Conservation (phyloP, 1,140 invertebrate species). For the Agrypnia vestita region DNA sequence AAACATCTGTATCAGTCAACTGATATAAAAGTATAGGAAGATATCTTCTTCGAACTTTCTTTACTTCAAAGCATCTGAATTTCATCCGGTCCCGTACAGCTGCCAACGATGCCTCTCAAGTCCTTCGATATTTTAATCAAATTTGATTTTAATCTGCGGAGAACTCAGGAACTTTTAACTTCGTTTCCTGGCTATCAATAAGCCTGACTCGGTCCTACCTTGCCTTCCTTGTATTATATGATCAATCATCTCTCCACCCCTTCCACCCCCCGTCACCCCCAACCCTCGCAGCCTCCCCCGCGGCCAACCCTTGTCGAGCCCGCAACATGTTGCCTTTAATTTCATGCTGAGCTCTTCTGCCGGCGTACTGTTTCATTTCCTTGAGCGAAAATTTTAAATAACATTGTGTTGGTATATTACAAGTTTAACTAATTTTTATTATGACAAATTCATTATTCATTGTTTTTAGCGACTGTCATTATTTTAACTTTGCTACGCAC, state of each 20-base stretch:
- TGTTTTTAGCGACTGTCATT: too few species aligned
- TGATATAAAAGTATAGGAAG: not conserved
- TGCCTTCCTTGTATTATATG: not conserved
- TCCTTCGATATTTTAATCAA: constrained; percentile 35
- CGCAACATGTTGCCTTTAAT: not conserved
- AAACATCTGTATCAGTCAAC: too few species aligned
- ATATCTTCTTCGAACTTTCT: not conserved
- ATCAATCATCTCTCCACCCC: constrained; percentile 43
- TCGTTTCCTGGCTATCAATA: constrained; percentile 36
- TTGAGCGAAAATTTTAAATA: not conserved
- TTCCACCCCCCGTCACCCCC: too few species aligned
- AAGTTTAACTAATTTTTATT: too few species aligned
- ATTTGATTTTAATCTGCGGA: constrained; percentile 32
- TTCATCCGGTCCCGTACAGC: not conserved
- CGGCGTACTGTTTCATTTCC: not conserved
- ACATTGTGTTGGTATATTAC: too few species aligned
- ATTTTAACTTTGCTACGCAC: too few species aligned
- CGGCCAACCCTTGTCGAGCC: not conserved
- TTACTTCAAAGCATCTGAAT: not conserved
- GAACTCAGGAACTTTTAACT: constrained; percentile 28
- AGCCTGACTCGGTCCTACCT: constrained; percentile 16
- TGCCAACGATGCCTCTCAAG: not conserved
- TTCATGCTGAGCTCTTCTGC: not conserved
- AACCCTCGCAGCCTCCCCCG: too few species aligned
- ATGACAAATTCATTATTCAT: too few species aligned